Percentiles rank a stretch among this genome's conserved stretches.
Evolutionary conservation across 2,888 invertebrate species (phyloP).

Genomic region (Caenorhabditis sp.): DNA sequence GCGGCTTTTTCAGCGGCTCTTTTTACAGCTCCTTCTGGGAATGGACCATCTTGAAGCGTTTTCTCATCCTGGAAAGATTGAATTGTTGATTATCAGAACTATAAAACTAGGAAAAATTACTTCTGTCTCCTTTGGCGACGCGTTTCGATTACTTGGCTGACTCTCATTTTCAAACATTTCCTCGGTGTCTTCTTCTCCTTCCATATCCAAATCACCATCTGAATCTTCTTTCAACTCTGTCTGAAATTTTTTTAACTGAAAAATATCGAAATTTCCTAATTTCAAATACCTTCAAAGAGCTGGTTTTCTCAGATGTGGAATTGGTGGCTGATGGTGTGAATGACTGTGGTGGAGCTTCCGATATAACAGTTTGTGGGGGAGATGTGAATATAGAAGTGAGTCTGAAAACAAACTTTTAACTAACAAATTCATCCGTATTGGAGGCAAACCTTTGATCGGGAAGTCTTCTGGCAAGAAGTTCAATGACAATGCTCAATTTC

Average conservation of each 20-base stretch:
- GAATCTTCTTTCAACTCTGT: constrained; percentile 57
- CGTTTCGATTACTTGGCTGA: constrained; percentile 37
- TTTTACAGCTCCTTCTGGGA: constrained; percentile 69
- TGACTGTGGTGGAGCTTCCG: constrained; percentile 46
- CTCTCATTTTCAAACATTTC: constrained; percentile 46
- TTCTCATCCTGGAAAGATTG: constrained; percentile 47
- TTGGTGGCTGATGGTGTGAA: constrained; percentile 44
- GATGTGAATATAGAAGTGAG: constrained; percentile 50
- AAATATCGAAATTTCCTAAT: neutral
- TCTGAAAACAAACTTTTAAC: no score
- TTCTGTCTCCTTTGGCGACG: constrained; percentile 43
- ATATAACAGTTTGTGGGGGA: constrained; percentile 52
- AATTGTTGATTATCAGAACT: neutral
- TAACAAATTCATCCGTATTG: no score
- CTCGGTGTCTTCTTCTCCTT: constrained; percentile 52
- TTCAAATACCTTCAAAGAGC: constrained; percentile 38
- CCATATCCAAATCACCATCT: constrained; percentile 56
- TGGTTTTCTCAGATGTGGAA: constrained; percentile 44
- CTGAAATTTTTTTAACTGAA: constrained; percentile 14
- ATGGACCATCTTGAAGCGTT: constrained; percentile 48
- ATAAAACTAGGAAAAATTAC: constrained; percentile 4
- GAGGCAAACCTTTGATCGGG: constrained; percentile 49
- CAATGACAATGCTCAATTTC: constrained; percentile 62
- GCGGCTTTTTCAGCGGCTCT: constrained; percentile 70
- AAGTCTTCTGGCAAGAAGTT: constrained; percentile 58